phyloP scores from a whole-genome alignment of 2,113 vertebrate species.

The Phaethornis superciliosus region DNA sequence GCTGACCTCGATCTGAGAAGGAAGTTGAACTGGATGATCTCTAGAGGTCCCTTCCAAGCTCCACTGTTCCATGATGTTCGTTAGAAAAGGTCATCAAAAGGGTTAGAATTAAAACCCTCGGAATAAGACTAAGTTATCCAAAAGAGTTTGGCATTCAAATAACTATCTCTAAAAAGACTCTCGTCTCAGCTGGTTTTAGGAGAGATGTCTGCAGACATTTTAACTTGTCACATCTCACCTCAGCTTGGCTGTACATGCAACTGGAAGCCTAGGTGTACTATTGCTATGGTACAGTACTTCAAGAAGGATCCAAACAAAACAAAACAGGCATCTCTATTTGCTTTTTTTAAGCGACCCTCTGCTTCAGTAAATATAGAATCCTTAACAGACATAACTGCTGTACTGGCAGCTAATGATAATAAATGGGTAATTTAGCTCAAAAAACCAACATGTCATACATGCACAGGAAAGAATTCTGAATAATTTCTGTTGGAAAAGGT shows the following conservation, averaged over 20 bases:
- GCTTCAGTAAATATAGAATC: neutral
- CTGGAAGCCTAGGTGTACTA: neutral
- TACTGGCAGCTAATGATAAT: neutral
- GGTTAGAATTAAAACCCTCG: neutral
- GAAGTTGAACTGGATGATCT: neutral
- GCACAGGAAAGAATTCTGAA: neutral
- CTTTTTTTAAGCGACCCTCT: neutral
- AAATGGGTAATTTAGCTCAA: neutral
- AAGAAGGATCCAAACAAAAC: neutral
- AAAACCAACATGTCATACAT: neutral
- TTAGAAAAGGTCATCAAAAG: neutral
- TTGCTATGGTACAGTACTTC: neutral
- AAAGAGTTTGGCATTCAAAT: neutral
- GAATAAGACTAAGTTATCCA: neutral
- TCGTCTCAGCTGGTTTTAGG: neutral
- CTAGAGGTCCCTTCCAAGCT: neutral
- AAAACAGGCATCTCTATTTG: neutral
- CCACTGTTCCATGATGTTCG: neutral
- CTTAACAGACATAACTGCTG: neutral
- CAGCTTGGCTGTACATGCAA: neutral
- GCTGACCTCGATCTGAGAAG: neutral
- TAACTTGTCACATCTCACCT: neutral
- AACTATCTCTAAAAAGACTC: neutral
- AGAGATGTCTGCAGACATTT: neutral
- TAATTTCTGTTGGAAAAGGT: slow-evolving; percentile 19